phyloP scores from a whole-genome alignment of 2,797 vertebrate species.

The Huso huso region DNA sequence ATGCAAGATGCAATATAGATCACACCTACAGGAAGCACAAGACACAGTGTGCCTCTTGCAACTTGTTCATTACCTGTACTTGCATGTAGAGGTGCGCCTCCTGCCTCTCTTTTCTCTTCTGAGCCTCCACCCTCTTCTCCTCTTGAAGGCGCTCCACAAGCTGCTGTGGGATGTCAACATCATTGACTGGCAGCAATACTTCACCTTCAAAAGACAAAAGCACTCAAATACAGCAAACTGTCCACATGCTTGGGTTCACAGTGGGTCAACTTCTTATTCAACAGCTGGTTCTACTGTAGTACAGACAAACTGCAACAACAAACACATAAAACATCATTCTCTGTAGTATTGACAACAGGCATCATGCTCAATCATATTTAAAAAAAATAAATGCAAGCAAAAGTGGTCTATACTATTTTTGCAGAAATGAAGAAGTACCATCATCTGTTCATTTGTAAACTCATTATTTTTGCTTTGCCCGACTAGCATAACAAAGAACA shows the following conservation, averaged over 20 bases:
- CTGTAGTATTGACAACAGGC: slow-evolving; percentile 1
- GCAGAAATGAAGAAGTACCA: no score
- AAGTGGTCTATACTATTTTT: neutral
- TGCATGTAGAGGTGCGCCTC: slow-evolving; percentile 99
- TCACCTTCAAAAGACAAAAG: slow-evolving; percentile 65
- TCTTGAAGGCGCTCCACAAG: slow-evolving; percentile 94
- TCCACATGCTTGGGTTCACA: no score
- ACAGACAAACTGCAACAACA: neutral
- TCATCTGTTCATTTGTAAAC: no score
- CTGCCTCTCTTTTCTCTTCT: slow-evolving; percentile 96
- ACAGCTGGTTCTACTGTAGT: no score
- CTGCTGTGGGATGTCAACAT: slow-evolving; percentile 95
- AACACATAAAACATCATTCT: slow-evolving; percentile 7
- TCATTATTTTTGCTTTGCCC: no score
- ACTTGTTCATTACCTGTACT: slow-evolving; percentile 63
- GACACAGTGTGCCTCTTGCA: slow-evolving; percentile 25
- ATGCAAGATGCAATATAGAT: neutral
- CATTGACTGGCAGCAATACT: slow-evolving; percentile 88
- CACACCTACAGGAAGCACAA: neutral
- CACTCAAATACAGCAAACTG: no score
- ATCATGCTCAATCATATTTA: neutral
- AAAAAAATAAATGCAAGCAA: neutral
- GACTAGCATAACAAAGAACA: no score
- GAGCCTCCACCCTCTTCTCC: slow-evolving; percentile 94
- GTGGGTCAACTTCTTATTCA: no score